Percentiles rank a stretch among this genome's conserved stretches.
These are phyloP conservation scores for Lissocephala sabroskyi DNA, from an alignment of 2,888 invertebrate species.

Conservation along the genomic window DNA sequence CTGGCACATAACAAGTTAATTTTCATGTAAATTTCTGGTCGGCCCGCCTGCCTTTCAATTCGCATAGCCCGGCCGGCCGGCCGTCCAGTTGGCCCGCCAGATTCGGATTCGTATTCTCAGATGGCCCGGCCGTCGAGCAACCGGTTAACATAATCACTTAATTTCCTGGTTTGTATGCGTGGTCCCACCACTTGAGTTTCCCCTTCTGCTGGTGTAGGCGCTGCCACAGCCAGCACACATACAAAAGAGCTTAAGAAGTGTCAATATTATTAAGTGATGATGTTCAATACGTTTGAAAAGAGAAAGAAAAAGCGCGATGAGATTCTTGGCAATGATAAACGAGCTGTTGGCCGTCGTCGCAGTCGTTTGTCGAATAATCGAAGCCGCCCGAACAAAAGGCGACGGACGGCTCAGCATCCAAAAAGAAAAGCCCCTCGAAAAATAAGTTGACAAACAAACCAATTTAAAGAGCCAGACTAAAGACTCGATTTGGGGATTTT, in stretches of 20 bases:
- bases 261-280: conserved; percentile 64
- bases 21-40: conserved; percentile 57
- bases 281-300: conserved; percentile 51
- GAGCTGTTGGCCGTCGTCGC: conserved; percentile 22
- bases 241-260: conserved; percentile 27
- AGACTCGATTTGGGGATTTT: too few relatives aligned
- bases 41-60: not conserved
- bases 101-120: not conserved
- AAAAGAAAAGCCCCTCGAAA: not conserved
- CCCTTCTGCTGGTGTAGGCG: not conserved
- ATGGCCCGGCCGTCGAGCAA: conserved; percentile 28
- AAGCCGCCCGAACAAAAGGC: not conserved
- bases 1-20: conserved; percentile 56
- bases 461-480: too few relatives aligned
- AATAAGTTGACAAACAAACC: conserved; percentile 28
- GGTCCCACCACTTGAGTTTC: conserved; percentile 6
- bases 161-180: conserved; percentile 51
- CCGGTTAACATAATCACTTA: conserved; percentile 66
- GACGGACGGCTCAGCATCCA: too few relatives aligned
- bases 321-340: conserved; percentile 37
- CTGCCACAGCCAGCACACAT: not conserved
- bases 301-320: too few relatives aligned
- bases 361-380: conserved; percentile 7
- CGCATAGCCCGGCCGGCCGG: not conserved
- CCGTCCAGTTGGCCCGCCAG: not conserved